These are phyloP conservation scores for Caenorhabditis auriculariae DNA, from an alignment of 2,888 invertebrate genomes.

Conservation along the genomic window DNA sequence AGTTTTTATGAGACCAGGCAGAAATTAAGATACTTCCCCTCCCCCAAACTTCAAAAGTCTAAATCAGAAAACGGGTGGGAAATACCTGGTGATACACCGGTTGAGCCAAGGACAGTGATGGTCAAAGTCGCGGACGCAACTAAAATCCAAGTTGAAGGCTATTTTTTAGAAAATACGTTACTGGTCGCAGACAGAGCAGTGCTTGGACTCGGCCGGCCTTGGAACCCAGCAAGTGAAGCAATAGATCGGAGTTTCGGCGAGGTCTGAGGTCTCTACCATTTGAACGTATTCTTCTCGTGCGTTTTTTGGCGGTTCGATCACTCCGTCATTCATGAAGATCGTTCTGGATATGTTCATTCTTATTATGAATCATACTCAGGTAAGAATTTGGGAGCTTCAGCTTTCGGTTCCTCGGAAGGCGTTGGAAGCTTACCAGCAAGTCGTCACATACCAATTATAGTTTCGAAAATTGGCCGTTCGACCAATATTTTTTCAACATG, in stretches of 20 bases:
- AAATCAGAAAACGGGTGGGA: not conserved
- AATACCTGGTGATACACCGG: not conserved
- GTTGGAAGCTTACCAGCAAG: too few species aligned
- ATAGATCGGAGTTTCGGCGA: too few species aligned
- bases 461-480: too few species aligned
- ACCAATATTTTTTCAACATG: too few species aligned
- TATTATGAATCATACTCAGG: too few species aligned
- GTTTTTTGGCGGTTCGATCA: not conserved
- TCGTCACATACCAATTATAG: too few species aligned
- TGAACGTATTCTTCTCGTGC: slow-evolving; percentile 5
- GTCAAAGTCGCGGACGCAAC: not conserved
- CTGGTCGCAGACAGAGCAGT: slow-evolving; percentile 43
- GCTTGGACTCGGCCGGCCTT: slow-evolving; percentile 15
- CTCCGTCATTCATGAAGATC: slow-evolving; percentile 13
- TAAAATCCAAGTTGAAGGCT: not conserved
- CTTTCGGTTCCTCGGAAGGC: too few species aligned
- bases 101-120: slow-evolving; percentile 1
- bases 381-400: too few species aligned
- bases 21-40: too few species aligned
- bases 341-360: slow-evolving; percentile 13
- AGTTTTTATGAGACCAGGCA: too few species aligned
- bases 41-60: not conserved
- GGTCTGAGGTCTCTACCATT: slow-evolving; percentile 13
- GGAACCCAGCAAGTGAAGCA: slow-evolving; percentile 33
- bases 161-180: not conserved